Percentiles rank a stretch among this genome's conserved stretches.
Evolutionary conservation across 2,113 vertebrate species (phyloP).

Genomic region (Melanotaenia duboulayi): DNA sequence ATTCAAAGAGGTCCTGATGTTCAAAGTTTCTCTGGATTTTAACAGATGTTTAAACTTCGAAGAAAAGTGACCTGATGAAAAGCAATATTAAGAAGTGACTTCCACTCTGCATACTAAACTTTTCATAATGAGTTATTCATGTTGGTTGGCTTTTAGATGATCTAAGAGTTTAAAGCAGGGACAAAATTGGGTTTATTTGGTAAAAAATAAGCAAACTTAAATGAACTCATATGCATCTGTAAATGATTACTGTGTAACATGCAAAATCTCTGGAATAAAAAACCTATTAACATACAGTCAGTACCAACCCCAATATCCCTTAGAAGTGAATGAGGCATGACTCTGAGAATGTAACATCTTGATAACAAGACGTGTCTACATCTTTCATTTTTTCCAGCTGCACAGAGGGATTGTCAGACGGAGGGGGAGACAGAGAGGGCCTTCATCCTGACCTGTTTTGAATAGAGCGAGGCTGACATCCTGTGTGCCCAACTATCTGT

Average conservation of each 20-base stretch:
- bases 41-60: not conserved
- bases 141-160: too few relatives aligned
- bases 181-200: too few relatives aligned
- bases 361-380: constrained; percentile 21
- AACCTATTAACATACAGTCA: too few relatives aligned
- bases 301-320: not conserved
- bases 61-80: not conserved
- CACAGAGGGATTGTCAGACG: constrained; percentile 18
- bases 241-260: not conserved
- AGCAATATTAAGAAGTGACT: not conserved
- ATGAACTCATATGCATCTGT: not conserved
- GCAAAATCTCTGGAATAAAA: not conserved
- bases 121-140: too few relatives aligned
- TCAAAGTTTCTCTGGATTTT: not conserved
- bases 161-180: too few relatives aligned
- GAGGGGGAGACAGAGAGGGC: constrained; percentile 46
- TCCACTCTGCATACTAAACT: too few relatives aligned
- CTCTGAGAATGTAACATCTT: constrained; percentile 21
- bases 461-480: constrained; percentile 96
- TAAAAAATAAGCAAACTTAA: too few relatives aligned
- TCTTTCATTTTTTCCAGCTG: constrained; percentile 14
- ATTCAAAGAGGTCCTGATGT: not conserved
- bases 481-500: constrained; percentile 97
- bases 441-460: constrained; percentile 93
- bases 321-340: constrained; percentile 7